phyloP scores from a whole-genome alignment of 2,113 vertebrate genomes.

The Cynocephalus volans region DNA sequence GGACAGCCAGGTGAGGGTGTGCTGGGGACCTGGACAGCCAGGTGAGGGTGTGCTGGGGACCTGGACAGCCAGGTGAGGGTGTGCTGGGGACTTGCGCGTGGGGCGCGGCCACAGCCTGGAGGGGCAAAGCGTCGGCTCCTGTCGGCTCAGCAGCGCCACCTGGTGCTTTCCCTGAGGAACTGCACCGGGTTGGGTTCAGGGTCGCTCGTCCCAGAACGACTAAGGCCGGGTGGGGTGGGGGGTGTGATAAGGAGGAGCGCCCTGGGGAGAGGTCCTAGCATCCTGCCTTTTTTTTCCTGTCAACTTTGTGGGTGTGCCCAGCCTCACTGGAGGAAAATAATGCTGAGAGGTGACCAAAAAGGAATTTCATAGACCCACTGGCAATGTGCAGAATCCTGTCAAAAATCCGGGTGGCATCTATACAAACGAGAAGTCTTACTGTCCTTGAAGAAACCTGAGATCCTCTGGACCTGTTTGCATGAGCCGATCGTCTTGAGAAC shows the following conservation, averaged over 20 bases:
- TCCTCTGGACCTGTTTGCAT: too few species aligned
- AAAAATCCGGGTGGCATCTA: neutral
- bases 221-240: rapidly evolving
- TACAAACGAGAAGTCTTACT: neutral
- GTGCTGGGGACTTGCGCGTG: rapidly evolving
- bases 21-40: too few species aligned
- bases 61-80: too few species aligned
- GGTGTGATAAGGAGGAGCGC: rapidly evolving
- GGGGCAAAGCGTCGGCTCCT: rapidly evolving
- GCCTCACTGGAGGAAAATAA: neutral
- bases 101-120: rapidly evolving
- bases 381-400: neutral
- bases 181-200: neutral
- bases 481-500: neutral
- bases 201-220: rapidly evolving
- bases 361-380: neutral
- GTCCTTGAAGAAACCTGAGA: neutral
- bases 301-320: too few species aligned
- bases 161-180: rapidly evolving
- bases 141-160: neutral
- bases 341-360: neutral
- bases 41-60: too few species aligned
- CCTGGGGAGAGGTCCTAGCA: neutral
- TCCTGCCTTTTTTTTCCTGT: neutral
- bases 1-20: too few species aligned